A percentile compares a stretch with the other conserved stretches of the same genome.
phyloP scores from a whole-genome alignment of 2,797 vertebrate genomes.

The Sebastes trivittatus region DNA sequence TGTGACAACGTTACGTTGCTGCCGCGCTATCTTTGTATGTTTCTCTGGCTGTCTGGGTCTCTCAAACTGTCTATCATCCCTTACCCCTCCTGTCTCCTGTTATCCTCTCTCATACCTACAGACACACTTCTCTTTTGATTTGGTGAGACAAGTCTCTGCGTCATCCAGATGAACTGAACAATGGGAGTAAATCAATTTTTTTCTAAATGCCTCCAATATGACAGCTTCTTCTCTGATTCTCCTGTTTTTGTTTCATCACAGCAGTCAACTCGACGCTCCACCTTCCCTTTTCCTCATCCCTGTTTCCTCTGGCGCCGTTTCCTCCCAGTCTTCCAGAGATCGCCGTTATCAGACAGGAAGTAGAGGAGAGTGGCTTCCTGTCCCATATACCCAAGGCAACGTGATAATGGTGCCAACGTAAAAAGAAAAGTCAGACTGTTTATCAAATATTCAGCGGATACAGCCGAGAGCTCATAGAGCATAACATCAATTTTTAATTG shows the following conservation, averaged over 20 bases:
- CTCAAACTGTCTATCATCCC: conserved; percentile 33
- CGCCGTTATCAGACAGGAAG: conserved; percentile 71
- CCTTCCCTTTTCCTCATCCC: conserved; percentile 16
- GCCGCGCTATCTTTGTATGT: conserved; percentile 39
- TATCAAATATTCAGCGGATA: conserved; percentile 79
- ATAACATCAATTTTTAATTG: conserved; percentile 69
- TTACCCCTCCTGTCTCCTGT: background rate
- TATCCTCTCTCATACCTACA: background rate
- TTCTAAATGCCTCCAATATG: background rate
- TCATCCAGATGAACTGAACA: conserved; percentile 21
- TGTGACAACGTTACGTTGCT: conserved; percentile 24
- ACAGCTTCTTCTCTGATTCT: background rate
- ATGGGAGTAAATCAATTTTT: conserved; percentile 1
- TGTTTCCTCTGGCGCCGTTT: conserved; percentile 55
- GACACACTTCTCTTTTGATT: conserved; percentile 6
- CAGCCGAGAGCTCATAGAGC: conserved; percentile 57
- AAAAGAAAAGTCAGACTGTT: conserved; percentile 59
- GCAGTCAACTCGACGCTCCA: background rate
- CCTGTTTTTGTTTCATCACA: conserved; percentile 4
- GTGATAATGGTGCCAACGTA: conserved; percentile 36
- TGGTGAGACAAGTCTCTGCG: background rate
- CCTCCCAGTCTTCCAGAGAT: conserved; percentile 42
- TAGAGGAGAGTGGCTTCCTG: conserved; percentile 65
- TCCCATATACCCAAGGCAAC: conserved; percentile 50
- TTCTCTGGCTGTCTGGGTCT: conserved; percentile 43